Percentiles rank a stretch among this genome's conserved stretches.
Conservation (phyloP, 2,888 invertebrate species). For the Tholera decimalis region DNA sequence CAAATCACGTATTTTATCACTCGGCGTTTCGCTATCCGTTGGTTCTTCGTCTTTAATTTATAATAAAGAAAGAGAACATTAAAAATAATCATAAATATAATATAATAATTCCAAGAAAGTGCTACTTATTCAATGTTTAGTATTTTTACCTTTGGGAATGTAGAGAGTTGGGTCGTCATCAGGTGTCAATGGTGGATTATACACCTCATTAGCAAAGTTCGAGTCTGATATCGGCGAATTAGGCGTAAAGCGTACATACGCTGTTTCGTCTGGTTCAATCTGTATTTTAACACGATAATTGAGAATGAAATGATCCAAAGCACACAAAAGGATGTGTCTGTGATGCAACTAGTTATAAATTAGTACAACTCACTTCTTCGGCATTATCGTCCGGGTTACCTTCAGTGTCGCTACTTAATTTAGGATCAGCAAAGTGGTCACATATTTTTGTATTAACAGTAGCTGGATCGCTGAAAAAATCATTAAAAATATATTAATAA, state of each 20-base stretch:
- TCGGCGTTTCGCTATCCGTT: slow-evolving; percentile 76
- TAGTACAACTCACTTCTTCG: slow-evolving; percentile 72
- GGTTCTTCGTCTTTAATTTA: slow-evolving; percentile 65
- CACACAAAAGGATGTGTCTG: no score
- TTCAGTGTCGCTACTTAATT: slow-evolving; percentile 73
- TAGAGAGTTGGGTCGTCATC: slow-evolving; percentile 83
- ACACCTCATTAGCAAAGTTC: slow-evolving; percentile 95
- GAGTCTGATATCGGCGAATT: slow-evolving; percentile 92
- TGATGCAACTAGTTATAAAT: not conserved
- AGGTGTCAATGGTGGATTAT: slow-evolving; percentile 93
- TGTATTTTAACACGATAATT: slow-evolving; percentile 55
- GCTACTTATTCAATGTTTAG: not conserved
- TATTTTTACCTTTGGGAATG: slow-evolving; percentile 77
- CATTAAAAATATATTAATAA: slow-evolving; percentile 30
- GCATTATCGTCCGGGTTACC: slow-evolving; percentile 69
- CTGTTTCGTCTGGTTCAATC: slow-evolving; percentile 93
- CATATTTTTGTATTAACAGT: slow-evolving; percentile 85
- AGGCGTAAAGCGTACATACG: slow-evolving; percentile 95
- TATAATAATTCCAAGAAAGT: not conserved
- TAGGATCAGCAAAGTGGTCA: slow-evolving; percentile 84
- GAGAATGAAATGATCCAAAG: not conserved
- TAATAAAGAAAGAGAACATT: slow-evolving; percentile 3
- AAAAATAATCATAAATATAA: no score
- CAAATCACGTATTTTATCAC: slow-evolving; percentile 84
- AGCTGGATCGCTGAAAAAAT: slow-evolving; percentile 75